phyloP scores from a whole-genome alignment of 2,113 vertebrate genomes.

The Myrmecobius fasciatus region DNA sequence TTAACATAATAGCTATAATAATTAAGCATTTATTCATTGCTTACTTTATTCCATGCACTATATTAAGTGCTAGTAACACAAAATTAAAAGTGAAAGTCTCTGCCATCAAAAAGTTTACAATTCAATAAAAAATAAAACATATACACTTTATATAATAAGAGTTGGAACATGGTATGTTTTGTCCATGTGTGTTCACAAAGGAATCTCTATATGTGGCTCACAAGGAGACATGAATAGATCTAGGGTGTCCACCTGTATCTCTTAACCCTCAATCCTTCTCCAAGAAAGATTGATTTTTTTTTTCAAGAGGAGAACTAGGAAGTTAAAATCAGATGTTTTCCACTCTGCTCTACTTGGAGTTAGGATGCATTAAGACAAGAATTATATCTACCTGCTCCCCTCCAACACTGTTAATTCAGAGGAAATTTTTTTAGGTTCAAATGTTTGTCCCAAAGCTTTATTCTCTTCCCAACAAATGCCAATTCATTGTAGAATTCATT shows the following conservation, averaged over 20 bases:
- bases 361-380: not conserved
- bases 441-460: not conserved
- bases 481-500: no score
- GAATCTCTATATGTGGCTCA: no score
- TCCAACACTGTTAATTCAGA: not conserved
- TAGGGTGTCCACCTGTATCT: not conserved
- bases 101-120: no score
- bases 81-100: no score
- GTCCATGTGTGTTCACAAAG: no score
- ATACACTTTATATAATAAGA: no score
- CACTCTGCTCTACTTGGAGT: not conserved
- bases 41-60: no score
- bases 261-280: not conserved
- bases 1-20: no score
- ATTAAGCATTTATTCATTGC: no score
- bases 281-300: not conserved
- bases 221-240: not conserved
- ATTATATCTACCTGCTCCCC: not conserved
- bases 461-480: not conserved
- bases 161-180: no score
- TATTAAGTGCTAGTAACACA: no score
- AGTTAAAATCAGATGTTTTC: not conserved
- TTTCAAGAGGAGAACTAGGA: not conserved
- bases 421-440: not conserved
- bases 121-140: no score